phyloP scores from a whole-genome alignment of 64 coral and sea anemone genomes.

The Montipora capricornis region DNA sequence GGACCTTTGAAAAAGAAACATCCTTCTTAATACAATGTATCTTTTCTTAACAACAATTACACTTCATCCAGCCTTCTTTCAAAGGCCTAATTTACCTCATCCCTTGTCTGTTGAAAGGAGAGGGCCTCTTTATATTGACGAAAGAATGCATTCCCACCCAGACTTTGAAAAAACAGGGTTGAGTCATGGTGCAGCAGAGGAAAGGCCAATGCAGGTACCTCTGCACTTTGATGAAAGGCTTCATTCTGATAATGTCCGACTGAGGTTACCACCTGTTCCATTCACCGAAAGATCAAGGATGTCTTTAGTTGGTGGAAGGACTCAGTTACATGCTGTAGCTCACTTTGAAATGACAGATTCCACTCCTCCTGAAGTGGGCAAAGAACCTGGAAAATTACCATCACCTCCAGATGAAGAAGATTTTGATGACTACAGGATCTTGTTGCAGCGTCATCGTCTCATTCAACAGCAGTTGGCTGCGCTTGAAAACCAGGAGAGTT shows the following conservation, averaged over 20 bases:
- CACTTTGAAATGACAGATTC: not conserved
- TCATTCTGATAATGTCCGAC: not conserved
- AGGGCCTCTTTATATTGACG: not conserved
- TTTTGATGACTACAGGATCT: slow-evolving; percentile 74
- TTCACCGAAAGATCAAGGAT: not conserved
- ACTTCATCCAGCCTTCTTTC: not conserved
- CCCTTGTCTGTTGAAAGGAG: not conserved
- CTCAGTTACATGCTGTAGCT: not conserved
- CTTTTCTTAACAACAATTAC: slow-evolving; percentile 2
- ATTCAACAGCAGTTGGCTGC: slow-evolving; percentile 87
- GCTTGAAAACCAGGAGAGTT: slow-evolving; percentile 83
- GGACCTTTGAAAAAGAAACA: not conserved
- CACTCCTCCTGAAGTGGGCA: not conserved
- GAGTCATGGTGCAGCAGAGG: not conserved
- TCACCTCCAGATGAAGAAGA: slow-evolving; percentile 43
- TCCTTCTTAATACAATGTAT: not conserved
- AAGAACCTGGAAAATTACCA: not conserved
- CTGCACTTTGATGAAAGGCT: slow-evolving; percentile 13
- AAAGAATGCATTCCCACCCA: not conserved
- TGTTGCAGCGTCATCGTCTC: slow-evolving; percentile 81
- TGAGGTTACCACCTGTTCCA: not conserved
- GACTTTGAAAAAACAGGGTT: slow-evolving; percentile 1
- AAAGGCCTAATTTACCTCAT: slow-evolving; percentile 34
- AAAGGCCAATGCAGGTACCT: not conserved
- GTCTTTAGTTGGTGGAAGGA: slow-evolving; percentile 5